These are phyloP conservation scores for Nasonia longicornis DNA, from an alignment of 1,140 invertebrate genomes.

Conservation along the genomic window DNA sequence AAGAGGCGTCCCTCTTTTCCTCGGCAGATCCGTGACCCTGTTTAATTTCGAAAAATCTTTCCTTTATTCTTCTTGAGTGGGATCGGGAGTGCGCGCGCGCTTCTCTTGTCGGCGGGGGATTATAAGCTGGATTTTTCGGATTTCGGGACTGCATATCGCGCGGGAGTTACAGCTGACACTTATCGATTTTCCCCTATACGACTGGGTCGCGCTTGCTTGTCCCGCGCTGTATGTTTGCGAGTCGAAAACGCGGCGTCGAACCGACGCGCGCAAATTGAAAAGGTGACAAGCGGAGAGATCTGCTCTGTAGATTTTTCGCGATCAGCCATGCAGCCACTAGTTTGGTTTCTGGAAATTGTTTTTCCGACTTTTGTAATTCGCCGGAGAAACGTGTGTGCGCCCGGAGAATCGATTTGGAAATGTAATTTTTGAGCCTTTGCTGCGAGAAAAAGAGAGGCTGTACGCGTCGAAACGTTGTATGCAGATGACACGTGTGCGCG, in stretches of 20 bases:
- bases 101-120: not conserved
- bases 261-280: too few species aligned
- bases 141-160: not conserved
- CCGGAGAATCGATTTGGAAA: not conserved
- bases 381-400: too few species aligned
- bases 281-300: too few species aligned
- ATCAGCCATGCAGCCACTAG: too few species aligned
- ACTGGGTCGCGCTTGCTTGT: too few species aligned
- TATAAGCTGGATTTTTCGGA: not conserved
- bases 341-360: too few species aligned
- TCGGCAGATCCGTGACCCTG: not conserved
- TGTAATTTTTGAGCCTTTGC: not conserved
- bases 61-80: constrained; percentile 10
- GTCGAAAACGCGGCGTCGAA: too few species aligned
- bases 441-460: not conserved
- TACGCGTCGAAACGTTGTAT: not conserved
- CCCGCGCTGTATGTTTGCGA: too few species aligned
- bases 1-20: not conserved
- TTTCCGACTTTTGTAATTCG: too few species aligned
- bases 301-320: too few species aligned
- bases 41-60: constrained; percentile 20
- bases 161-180: not conserved
- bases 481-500: not conserved
- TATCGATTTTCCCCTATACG: not conserved
- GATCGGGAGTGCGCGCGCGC: not conserved